Base-by-base conservation (phyloP, 23 tunicate genomes). In the Styela clava region DNA sequence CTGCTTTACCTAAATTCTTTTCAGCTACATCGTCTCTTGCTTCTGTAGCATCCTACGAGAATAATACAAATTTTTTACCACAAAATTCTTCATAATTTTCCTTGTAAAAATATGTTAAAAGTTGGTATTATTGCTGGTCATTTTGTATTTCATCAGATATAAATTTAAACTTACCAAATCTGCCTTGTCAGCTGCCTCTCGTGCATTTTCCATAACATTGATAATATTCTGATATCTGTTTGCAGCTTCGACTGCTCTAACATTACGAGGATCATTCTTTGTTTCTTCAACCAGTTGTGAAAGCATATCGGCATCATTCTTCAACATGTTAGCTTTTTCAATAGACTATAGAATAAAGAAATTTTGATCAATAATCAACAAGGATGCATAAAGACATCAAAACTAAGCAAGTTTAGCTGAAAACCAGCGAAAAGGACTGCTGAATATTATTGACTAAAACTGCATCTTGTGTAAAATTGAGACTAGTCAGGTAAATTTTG, bases 141-240 rank as follows among this genome's bases (percentile, higher is more conserved):
- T 44, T 44, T 7, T 44, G 56, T 5, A 5, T 44, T 44, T 12
- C 56, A 12, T 44, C 56, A 44, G 56, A 44, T 44, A 44, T n/a
- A n/a, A n/a, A n/a, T n/a, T n/a, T n/a, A 27, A 37, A 25, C 26
- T 33, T 76, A 76, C 81, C 81, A 76, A 27, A 52, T 76, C 81
- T 21, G 97, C 97, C 20, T 83, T 61, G 30, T 87, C 79, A 1
- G 97, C 97, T 30, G 92, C 92, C 5, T 65, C 73, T 2, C 65
- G 79, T 21, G 97, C 97, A 23, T 87, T 73, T 16, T 74, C 37
- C 69, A 92, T 79, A 5, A 76, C 27, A 36, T 83, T 83, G 74
- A 64, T 80, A 34, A 92, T 87, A 5, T 64, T 52, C 32, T 74
- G 79, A 64, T 79, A 92, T 21, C 78, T 36, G 34, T 92, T 92